Evolutionary conservation across 2,113 vertebrate genomes (phyloP), one percentile per base, ranked within the genome.

Genomic region (Halcyon malimbica): DNA sequence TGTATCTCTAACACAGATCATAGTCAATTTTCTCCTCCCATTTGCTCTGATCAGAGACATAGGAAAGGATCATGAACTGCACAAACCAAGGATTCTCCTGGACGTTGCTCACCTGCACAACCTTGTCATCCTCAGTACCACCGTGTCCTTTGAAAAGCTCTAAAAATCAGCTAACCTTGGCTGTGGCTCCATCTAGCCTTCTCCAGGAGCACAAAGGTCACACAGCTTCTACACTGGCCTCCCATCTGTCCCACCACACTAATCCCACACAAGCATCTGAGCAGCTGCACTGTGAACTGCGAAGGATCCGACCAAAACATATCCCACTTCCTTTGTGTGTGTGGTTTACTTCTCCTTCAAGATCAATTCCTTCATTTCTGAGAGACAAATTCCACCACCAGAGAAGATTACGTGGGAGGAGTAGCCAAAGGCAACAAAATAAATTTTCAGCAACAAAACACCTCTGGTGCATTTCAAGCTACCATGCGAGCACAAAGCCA

Each of bases 311-410:
- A 33, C 3, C 35, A 64, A 64, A 73, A 86, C 11, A 48, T 5
- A 65, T 5, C 1, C 4, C 2, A 2, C 3, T 10, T 33, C 6
- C 16, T 7, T 20, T 17, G 8, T 8, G 2, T 13, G 12, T 19
- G 25, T 16, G 7, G 20, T 82, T 70, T 53, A 70, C 37, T 44
- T 62, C 20, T 83, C 44, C 68, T 70, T 78, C 60, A 50, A 51
- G 56, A 88, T 51, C 28, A 71, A 42, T 37, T 83, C 16, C 21
- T 67, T 77, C 16, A 23, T n/a, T 93, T 90, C n/a, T 53, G 25
- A 83, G n/a, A 26, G 37, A 12, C 13, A 76, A 83, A 90, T 69
- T 77, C 35, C 24, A 77, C 35, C 18, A 76, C 23, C 17, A 92
- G 57, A 83, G 7, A 10, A 84, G 2, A 3, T 4, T 46, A 56